Conservation (phyloP, 2,113 vertebrate species). For the Zosterops pallidus region DNA sequence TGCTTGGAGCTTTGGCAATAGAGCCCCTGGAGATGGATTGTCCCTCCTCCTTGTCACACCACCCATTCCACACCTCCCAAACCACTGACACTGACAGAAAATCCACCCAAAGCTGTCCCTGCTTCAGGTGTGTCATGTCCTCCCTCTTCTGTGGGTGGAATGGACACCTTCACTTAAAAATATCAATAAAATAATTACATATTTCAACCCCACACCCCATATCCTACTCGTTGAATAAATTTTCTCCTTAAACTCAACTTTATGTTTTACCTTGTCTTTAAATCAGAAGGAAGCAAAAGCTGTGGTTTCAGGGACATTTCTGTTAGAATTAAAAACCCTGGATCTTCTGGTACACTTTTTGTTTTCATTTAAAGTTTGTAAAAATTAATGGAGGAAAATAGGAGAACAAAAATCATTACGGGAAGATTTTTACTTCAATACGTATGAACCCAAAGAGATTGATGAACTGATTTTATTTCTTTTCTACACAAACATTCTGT, state of each 20-base stretch:
- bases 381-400: conserved; percentile 8
- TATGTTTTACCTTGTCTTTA: background rate
- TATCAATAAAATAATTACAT: no score
- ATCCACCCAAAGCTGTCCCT: background rate
- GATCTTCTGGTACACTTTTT: background rate
- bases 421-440: background rate
- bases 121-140: background rate
- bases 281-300: background rate
- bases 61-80: background rate
- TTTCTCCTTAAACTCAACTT: background rate
- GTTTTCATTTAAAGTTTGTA: background rate
- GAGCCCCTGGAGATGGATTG: background rate
- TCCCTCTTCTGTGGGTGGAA: background rate
- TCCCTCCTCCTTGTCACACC: background rate
- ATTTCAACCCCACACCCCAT: background rate
- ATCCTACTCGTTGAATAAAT: background rate
- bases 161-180: background rate
- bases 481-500: background rate
- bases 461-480: background rate
- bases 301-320: background rate
- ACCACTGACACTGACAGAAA: background rate
- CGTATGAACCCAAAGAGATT: background rate
- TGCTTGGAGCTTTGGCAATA: background rate
- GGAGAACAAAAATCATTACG: background rate
- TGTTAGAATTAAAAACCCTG: background rate